Evolutionary conservation across 2,797 vertebrate genomes (phyloP).

Genomic region (Schizopygopsis pylzovi): DNA sequence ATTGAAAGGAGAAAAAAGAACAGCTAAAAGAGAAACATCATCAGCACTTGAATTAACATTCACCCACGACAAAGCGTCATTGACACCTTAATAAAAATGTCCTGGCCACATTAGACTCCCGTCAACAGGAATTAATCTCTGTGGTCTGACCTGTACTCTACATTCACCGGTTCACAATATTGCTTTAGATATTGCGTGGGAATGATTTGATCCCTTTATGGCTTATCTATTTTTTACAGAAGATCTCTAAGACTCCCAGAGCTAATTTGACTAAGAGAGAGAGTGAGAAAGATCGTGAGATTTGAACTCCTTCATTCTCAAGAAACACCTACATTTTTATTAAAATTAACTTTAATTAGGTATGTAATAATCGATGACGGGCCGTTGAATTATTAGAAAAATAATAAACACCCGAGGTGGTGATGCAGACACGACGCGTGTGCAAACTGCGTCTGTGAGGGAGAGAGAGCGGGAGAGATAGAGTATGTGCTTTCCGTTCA

Average conservation of each 20-base stretch:
- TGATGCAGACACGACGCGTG: too few species aligned
- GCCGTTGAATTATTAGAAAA: too few species aligned
- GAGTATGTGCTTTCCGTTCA: too few species aligned
- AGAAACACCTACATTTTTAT: not conserved
- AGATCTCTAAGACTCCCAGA: constrained; percentile 65
- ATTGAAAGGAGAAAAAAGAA: not conserved
- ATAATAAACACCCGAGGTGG: too few species aligned
- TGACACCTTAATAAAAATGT: constrained; percentile 25
- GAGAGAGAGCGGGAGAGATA: too few species aligned
- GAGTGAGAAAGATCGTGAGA: not conserved
- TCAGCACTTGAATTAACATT: constrained; percentile 24
- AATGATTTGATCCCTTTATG: constrained; percentile 64
- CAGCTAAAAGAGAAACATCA: constrained; percentile 24
- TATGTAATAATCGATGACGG: too few species aligned
- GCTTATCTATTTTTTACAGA: constrained; percentile 60
- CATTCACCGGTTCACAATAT: constrained; percentile 19
- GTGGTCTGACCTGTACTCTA: constrained; percentile 22
- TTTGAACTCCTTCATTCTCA: not conserved
- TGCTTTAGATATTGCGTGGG: constrained; percentile 66
- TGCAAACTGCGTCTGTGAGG: too few species aligned
- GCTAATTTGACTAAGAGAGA: constrained; percentile 48
- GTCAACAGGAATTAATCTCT: constrained; percentile 37
- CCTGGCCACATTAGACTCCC: constrained; percentile 23
- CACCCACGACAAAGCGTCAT: constrained; percentile 4
- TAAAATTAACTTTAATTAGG: not conserved